Percentiles rank a stretch among this genome's conserved stretches.
phyloP scores from a whole-genome alignment of 2,113 vertebrate species.

The Ptyas mucosa region DNA sequence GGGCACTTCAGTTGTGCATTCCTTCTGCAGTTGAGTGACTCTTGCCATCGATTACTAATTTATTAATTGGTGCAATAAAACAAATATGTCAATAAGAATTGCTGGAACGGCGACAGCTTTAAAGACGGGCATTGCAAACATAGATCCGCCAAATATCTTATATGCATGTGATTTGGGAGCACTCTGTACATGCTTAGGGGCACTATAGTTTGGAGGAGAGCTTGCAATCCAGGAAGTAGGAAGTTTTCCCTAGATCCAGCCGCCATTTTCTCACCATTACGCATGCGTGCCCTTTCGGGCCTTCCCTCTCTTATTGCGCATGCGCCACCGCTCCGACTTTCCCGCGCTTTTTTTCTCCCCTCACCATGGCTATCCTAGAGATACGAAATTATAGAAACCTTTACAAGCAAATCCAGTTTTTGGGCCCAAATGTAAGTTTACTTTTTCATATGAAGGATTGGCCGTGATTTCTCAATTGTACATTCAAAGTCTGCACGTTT shows the following conservation, averaged over 20 bases:
- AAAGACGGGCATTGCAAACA: neutral
- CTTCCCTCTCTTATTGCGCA: neutral
- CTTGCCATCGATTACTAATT: neutral
- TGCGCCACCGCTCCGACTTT: neutral
- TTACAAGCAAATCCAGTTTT: neutral
- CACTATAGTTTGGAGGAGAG: neutral
- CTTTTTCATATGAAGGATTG: fast-evolving
- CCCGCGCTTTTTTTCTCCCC: neutral
- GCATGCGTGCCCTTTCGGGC: neutral
- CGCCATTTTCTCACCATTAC: fast-evolving
- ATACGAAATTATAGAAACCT: fast-evolving
- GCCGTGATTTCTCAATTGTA: neutral
- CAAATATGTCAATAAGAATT: neutral
- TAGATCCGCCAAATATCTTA: neutral
- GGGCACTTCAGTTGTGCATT: neutral
- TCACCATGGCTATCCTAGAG: neutral
- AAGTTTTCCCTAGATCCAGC: fast-evolving
- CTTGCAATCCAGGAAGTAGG: neutral
- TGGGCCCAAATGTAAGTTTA: neutral
- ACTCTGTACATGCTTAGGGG: neutral
- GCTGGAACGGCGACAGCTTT: neutral
- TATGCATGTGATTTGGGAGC: too few relatives aligned
- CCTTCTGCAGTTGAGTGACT: neutral
- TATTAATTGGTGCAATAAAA: neutral
- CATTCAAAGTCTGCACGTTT: too few relatives aligned